Conservation (phyloP, 2,797 vertebrate species). For the Geotrypetes seraphini region DNA sequence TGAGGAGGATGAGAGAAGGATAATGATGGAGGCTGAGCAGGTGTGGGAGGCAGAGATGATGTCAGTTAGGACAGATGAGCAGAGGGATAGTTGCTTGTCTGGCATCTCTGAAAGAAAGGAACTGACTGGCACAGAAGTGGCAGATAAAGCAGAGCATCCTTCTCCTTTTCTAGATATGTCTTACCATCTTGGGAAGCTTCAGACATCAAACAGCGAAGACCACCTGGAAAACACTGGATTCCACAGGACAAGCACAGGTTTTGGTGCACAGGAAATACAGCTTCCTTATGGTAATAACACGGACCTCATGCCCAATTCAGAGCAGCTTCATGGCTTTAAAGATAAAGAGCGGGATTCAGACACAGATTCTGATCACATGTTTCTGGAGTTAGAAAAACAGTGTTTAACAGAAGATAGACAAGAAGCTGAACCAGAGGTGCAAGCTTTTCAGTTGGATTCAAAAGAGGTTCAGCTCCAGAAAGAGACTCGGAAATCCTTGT, state of each 20-base stretch:
- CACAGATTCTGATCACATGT: constrained; percentile 61
- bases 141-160: not conserved
- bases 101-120: constrained; percentile 68
- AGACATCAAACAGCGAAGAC: not conserved
- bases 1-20: constrained; percentile 80
- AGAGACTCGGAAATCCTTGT: constrained; percentile 16
- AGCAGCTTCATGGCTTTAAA: not conserved
- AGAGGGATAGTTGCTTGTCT: constrained; percentile 47
- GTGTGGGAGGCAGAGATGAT: constrained; percentile 59
- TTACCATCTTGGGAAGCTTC: not conserved
- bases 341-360: constrained; percentile 45
- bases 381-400: constrained; percentile 60
- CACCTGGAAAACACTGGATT: no score
- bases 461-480: constrained; percentile 22
- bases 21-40: constrained; percentile 64
- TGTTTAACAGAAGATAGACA: constrained; percentile 53
- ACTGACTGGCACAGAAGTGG: not conserved
- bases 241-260: constrained; percentile 3
- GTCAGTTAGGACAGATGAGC: constrained; percentile 37
- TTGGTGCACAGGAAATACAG: not conserved
- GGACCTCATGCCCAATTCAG: constrained; percentile 14
- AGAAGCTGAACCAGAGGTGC: constrained; percentile 31
- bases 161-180: constrained; percentile 9
- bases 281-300: not conserved
- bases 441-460: constrained; percentile 12